phyloP scores from a whole-genome alignment of 2,797 vertebrate species.

The Xenopus petersii region DNA sequence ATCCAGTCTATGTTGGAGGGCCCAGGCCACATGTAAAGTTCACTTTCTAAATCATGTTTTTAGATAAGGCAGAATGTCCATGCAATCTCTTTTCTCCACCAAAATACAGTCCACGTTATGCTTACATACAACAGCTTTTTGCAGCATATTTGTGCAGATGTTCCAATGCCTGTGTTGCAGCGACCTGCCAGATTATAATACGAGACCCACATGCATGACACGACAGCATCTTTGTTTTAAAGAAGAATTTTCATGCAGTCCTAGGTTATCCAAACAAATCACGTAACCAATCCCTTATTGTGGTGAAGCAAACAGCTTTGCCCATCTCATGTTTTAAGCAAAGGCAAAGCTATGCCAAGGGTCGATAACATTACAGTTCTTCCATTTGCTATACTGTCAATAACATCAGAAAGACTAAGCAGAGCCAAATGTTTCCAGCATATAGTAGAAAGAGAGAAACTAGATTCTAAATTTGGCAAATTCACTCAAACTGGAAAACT shows the following conservation, averaged over 20 bases:
- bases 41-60: background rate
- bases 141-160: background rate
- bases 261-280: background rate
- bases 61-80: slow-evolving; percentile 20
- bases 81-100: background rate
- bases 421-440: too few relatives aligned
- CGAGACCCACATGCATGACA: background rate
- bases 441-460: too few relatives aligned
- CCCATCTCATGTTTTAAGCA: background rate
- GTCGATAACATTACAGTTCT: background rate
- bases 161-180: background rate
- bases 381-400: background rate
- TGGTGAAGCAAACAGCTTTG: background rate
- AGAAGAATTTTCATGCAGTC: slow-evolving; percentile 4
- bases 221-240: background rate
- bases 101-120: background rate
- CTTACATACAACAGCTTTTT: background rate
- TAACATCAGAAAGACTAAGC: too few relatives aligned
- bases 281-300: background rate
- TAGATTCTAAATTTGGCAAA: too few relatives aligned
- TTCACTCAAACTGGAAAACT: too few relatives aligned
- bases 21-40: background rate
- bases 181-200: background rate
- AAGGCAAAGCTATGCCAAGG: background rate
- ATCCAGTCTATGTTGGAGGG: background rate